These are phyloP conservation scores for Drosophila phalerata DNA, from an alignment of 2,888 invertebrate genomes.

Conservation along the genomic window DNA sequence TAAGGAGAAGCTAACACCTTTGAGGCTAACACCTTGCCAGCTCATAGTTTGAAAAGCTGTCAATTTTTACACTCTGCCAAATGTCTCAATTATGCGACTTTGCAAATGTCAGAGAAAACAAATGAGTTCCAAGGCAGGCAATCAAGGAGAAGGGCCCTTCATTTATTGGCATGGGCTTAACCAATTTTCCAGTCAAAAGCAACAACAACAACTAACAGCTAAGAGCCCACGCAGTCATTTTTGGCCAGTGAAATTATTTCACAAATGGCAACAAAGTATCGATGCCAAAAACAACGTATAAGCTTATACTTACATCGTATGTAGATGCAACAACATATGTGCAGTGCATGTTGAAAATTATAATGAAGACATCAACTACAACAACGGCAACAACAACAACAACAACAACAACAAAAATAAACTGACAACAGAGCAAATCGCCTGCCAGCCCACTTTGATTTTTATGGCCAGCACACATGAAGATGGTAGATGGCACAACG, in stretches of 20 bases:
- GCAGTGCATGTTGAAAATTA: slow-evolving; percentile 73
- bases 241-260: slow-evolving; percentile 72
- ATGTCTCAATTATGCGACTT: slow-evolving; percentile 66
- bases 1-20: slow-evolving; percentile 23
- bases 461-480: slow-evolving; percentile 69
- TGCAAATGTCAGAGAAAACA: slow-evolving; percentile 60
- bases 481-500: slow-evolving; percentile 34
- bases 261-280: slow-evolving; percentile 43
- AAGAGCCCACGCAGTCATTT: slow-evolving; percentile 55
- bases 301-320: slow-evolving; percentile 28
- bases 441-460: slow-evolving; percentile 81
- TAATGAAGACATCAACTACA: slow-evolving; percentile 79
- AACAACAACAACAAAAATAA: slow-evolving; percentile 45
- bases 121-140: slow-evolving; percentile 56
- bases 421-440: slow-evolving; percentile 71
- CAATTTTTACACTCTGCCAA: slow-evolving; percentile 58
- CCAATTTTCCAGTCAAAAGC: slow-evolving; percentile 66
- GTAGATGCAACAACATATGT: slow-evolving; percentile 28
- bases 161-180: slow-evolving; percentile 52
- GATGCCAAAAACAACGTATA: slow-evolving; percentile 24
- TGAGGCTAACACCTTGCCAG: not conserved
- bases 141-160: slow-evolving; percentile 49
- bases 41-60: slow-evolving; percentile 31
- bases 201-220: slow-evolving; percentile 7
- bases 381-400: slow-evolving; percentile 31